Conservation (phyloP, 2,888 invertebrate species). For the Rotaria macrura region DNA sequence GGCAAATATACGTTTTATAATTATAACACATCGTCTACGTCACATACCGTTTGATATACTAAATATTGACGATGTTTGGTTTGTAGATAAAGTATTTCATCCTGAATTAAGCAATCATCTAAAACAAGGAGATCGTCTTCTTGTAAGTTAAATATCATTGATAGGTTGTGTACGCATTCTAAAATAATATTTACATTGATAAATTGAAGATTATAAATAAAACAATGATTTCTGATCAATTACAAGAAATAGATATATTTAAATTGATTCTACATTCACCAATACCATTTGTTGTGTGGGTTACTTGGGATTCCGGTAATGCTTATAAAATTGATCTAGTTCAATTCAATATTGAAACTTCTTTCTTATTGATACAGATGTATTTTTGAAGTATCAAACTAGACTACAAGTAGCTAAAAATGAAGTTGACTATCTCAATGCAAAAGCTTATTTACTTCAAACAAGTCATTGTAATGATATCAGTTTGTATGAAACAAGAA, state of each 20-base stretch:
- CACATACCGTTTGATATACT: slow-evolving; percentile 2
- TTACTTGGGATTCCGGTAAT: neutral
- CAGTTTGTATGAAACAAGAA: neutral
- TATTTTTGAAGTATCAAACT: neutral
- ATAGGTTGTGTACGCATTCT: too few species aligned
- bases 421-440: neutral
- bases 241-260: neutral
- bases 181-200: too few species aligned
- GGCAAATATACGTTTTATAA: neutral
- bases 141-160: neutral
- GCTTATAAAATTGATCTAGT: too few species aligned
- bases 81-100: neutral
- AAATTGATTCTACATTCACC: neutral
- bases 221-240: neutral
- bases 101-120: neutral
- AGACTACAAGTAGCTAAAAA: too few species aligned
- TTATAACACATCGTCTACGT: neutral
- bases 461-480: neutral
- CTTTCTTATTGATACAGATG: neutral
- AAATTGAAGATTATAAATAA: neutral
- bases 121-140: neutral
- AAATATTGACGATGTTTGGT: neutral
- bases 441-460: neutral
- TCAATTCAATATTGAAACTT: too few species aligned
- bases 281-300: neutral